These are phyloP conservation scores for Sinohyriopsis cumingii DNA, from an alignment of 2,888 invertebrate genomes.

Conservation along the genomic window DNA sequence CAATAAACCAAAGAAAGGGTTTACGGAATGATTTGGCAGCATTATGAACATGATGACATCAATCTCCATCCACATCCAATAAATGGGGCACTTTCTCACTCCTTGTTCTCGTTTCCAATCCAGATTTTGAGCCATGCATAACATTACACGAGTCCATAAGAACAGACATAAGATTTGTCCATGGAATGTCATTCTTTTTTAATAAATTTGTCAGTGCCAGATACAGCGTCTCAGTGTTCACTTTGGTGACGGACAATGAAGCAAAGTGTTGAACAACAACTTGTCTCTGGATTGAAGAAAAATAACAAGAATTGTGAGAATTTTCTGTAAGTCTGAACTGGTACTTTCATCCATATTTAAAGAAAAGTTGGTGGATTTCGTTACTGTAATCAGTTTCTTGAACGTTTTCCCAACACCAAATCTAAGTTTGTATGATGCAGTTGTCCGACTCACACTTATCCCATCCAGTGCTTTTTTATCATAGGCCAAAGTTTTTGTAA, in stretches of 20 bases:
- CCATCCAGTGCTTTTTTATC: conserved; percentile 11
- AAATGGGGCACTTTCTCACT: conserved; percentile 30
- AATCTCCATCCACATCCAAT: conserved; percentile 49
- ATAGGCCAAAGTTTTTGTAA: conserved; percentile 11
- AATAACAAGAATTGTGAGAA: conserved; percentile 30
- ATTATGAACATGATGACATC: conserved; percentile 48
- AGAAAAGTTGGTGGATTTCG: conserved; percentile 12
- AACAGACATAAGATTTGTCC: conserved; percentile 41
- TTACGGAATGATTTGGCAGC: conserved; percentile 42
- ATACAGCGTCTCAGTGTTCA: conserved; percentile 18
- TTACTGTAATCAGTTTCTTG: neutral
- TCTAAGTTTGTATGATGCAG: conserved; percentile 16
- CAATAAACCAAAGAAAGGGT: conserved; percentile 31
- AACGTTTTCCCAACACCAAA: conserved; percentile 16
- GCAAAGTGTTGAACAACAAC: conserved; percentile 29
- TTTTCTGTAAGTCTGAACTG: conserved; percentile 18
- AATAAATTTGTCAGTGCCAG: conserved; percentile 18
- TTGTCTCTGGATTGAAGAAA: conserved; percentile 7
- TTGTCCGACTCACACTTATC: conserved; percentile 9
- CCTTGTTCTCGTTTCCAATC: conserved; percentile 39
- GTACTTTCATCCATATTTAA: conserved; percentile 27
- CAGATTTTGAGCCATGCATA: conserved; percentile 42
- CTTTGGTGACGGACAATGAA: conserved; percentile 20
- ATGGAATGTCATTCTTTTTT: conserved; percentile 31
- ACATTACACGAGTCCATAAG: conserved; percentile 46